Evolutionary conservation across 2,797 vertebrate species (phyloP), one percentile per base, ranked within the genome.

Genomic region (Poeciliopsis gracilis): DNA sequence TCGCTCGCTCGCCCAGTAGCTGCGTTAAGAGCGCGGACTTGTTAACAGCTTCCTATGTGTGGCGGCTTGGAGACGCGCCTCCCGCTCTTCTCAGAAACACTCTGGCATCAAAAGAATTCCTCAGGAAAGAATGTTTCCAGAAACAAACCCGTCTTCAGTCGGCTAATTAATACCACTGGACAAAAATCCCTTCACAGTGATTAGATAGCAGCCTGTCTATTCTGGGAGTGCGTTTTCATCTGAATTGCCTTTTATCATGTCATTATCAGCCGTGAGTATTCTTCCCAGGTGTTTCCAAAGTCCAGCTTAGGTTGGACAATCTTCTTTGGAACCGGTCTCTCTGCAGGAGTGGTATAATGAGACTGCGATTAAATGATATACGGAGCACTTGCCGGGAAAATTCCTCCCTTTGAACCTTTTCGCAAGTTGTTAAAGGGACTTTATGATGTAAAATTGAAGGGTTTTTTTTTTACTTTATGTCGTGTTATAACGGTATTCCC

Each of bases 271-370:
- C 2, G 5, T 18, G 43, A 69, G 57, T 81, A 53, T n/a, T 77
- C 30, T 63, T 36, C 16, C 30, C 59, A 72, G 45, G 71, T 73
- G 53, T 55, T 78, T 38, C 20, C 55, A 80, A 85, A 86, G 77
- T 85, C 79, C 83, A 84, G 67, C 49, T 63, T 23, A 75, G 70
- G 73, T 33, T 63, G 59, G 59, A 63, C 36, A 63, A 2, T 2
- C 45, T 78, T 77, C 67, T 72, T 84, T 77, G 75, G 78, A 66
- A 2, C 15, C 4, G 41, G 11, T 78, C 63, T 9, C 9, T 3
- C 74, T 28, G 79, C 13, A 36, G 18, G 23, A 63, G 18, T 18
- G 10, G 7, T 47, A 41, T 67, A 49, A 18, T 16, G 45, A 36
- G 23, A 33, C 1, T 5, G 23, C 8, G 15, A 76, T 69, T 47